phyloP scores from a whole-genome alignment of 2,113 vertebrate genomes.

The Cairina moschata region DNA sequence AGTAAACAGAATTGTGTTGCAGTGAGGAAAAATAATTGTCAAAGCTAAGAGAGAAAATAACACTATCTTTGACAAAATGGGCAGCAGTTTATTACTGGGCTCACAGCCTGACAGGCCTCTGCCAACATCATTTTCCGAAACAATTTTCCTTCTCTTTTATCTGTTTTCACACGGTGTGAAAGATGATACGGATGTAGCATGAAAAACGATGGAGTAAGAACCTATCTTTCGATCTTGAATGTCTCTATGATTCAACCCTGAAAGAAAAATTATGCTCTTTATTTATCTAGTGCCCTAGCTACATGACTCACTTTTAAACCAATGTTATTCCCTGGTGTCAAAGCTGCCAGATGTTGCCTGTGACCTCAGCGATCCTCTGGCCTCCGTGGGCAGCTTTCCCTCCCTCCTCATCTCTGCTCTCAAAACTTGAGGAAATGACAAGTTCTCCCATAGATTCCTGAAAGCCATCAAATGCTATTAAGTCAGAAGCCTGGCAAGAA shows the following conservation, averaged over 20 bases:
- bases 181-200: neutral
- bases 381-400: rapidly evolving
- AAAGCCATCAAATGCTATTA: neutral
- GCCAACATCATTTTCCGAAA: neutral
- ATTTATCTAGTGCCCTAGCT: neutral
- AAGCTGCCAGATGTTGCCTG: neutral
- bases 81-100: neutral
- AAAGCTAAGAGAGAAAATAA: neutral
- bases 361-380: neutral
- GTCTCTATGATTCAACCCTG: neutral
- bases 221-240: neutral
- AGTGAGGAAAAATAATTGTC: neutral
- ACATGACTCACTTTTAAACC: neutral
- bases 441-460: neutral
- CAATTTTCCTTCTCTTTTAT: neutral
- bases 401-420: neutral
- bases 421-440: neutral
- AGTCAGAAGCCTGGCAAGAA: neutral
- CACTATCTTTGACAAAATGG: neutral
- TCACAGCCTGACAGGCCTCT: neutral
- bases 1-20: neutral
- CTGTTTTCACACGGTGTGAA: neutral
- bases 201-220: neutral
- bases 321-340: neutral
- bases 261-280: neutral